Conservation (phyloP, 1,140 invertebrate species). For the Drosophila neocordata region DNA sequence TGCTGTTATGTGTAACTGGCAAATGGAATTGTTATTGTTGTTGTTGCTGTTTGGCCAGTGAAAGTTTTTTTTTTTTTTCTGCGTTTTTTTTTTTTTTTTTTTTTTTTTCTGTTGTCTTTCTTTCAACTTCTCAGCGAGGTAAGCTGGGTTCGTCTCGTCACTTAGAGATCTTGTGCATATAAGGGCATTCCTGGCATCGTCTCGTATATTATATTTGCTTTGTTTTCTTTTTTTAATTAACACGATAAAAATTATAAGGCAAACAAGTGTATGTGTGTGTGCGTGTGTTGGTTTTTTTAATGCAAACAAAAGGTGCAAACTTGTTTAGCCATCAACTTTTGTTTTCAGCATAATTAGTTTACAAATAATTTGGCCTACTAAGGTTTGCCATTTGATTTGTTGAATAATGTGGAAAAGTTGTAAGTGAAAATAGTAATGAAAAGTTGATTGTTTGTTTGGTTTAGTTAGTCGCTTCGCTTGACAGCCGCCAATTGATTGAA, state of each 20-base stretch:
- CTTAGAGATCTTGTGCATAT: conserved; percentile 61
- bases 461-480: neutral
- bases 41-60: conserved; percentile 72
- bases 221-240: conserved; percentile 80
- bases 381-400: conserved; percentile 32
- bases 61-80: conserved; percentile 62
- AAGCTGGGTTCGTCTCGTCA: conserved; percentile 39
- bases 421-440: conserved; percentile 78
- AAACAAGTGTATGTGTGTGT: conserved; percentile 3
- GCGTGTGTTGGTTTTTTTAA: neutral
- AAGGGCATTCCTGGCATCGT: conserved; percentile 54
- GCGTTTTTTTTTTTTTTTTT: conserved; percentile 54
- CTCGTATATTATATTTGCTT: conserved; percentile 39
- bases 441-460: conserved; percentile 56
- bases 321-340: conserved; percentile 59
- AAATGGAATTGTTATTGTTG: conserved; percentile 64
- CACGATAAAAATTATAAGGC: conserved; percentile 65
- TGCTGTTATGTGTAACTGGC: conserved; percentile 71
- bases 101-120: conserved; percentile 39
- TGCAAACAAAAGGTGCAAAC: conserved; percentile 65
- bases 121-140: conserved; percentile 43
- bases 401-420: conserved; percentile 72
- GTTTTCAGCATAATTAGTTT: conserved; percentile 53
- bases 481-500: conserved; percentile 62
- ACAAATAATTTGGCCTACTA: conserved; percentile 18